Conservation (phyloP, 2,888 invertebrate genomes). For the Oligia fasciuncula region DNA sequence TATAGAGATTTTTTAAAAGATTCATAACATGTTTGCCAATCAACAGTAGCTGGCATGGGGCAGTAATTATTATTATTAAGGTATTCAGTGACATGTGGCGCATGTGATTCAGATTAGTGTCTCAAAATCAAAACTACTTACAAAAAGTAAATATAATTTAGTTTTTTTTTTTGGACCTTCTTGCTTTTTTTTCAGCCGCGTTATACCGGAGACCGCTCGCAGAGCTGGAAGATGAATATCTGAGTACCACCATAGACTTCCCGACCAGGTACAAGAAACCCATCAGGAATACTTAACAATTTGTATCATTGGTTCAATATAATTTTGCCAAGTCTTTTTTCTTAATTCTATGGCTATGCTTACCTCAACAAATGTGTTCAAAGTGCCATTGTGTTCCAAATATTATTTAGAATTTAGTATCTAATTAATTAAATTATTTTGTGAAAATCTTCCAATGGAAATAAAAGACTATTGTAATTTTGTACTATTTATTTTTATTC, state of each 20-base stretch:
- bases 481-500: constrained; percentile 48
- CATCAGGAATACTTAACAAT: constrained; percentile 42
- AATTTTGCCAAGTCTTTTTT: not conserved
- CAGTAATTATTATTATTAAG: not conserved
- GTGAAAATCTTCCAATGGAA: constrained; percentile 8
- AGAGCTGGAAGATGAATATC: constrained; percentile 71
- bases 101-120: not conserved
- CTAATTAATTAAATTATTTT: constrained; percentile 42
- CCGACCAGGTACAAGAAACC: constrained; percentile 69
- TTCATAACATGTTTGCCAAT: not conserved
- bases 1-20: not conserved
- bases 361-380: constrained; percentile 22
- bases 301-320: not conserved
- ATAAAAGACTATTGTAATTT: constrained; percentile 45
- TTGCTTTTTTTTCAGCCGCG: constrained; percentile 67
- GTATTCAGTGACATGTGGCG: not conserved
- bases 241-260: constrained; percentile 75
- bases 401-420: constrained; percentile 12
- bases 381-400: not conserved
- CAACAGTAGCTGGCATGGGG: not conserved
- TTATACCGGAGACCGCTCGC: constrained; percentile 70
- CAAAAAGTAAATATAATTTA: not conserved
- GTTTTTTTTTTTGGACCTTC: not conserved
- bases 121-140: not conserved
- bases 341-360: not conserved